phyloP scores from a whole-genome alignment of 2,113 vertebrate species.

The Oreochromis niloticus region DNA sequence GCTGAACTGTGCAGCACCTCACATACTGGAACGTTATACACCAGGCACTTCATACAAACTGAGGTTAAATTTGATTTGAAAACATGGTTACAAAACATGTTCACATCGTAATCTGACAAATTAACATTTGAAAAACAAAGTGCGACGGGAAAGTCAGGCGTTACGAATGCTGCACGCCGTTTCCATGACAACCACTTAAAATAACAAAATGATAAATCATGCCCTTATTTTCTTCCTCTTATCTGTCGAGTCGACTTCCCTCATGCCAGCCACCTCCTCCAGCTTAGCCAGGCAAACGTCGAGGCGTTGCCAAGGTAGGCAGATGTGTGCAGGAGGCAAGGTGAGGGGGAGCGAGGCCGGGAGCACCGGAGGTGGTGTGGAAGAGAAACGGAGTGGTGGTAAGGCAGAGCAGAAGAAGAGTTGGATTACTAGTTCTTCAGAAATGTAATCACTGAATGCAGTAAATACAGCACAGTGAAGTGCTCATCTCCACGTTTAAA shows the following conservation, averaged over 20 bases:
- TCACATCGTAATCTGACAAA: background rate
- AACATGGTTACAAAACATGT: background rate
- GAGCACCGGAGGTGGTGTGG: background rate
- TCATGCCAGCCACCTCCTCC: background rate
- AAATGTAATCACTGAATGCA: background rate
- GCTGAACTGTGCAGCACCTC: background rate
- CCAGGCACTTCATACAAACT: background rate
- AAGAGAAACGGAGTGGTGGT: background rate
- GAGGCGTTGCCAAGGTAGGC: background rate
- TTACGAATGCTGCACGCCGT: fast-evolving
- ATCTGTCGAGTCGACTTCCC: fast-evolving
- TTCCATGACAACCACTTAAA: too few relatives aligned
- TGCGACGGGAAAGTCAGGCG: background rate
- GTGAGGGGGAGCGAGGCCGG: background rate
- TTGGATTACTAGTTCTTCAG: background rate
- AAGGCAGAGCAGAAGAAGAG: background rate
- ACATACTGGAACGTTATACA: fast-evolving
- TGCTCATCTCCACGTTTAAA: background rate
- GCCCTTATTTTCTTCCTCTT: background rate
- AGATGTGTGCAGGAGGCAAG: background rate
- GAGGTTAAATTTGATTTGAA: background rate
- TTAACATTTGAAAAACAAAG: background rate
- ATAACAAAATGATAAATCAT: too few relatives aligned
- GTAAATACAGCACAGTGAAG: background rate
- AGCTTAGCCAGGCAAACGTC: background rate